Base-by-base conservation (phyloP, 2,888 invertebrate genomes). In the Stenotaenia linearis region DNA sequence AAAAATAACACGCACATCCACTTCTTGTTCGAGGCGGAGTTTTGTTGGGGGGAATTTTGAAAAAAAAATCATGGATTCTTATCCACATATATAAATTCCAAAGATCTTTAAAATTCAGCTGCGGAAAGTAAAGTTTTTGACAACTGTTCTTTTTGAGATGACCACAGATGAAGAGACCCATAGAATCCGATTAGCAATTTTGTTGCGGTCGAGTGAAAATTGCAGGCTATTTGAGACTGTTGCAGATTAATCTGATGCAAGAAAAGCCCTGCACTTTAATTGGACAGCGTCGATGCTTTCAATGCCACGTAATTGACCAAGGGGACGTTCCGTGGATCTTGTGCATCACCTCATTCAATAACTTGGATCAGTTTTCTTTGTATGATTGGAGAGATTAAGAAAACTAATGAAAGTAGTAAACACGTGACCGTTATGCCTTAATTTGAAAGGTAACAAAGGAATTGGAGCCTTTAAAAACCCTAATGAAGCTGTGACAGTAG, bases 231-330 rank as follows among this genome's bases (percentile, higher is more conserved):
- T 56, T 56, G 56, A 56, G 56, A 56, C 9, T 56, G 56, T 56
- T 9, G 56, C 56, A 56, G 56, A 56, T 56, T 56, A 56, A 56
- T 56, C 56, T 56, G 56, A 56, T 56, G 56, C 56, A 56, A 56
- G 56, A 56, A 56, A 56, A 56, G 56, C 56, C 40, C 56, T 56
- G 56, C 56, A 56, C 18, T 56, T 56, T 56, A 56, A 56, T 56
- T 56, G 56, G 56, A 56, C 56, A n/a, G 56, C 56, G 56, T 56
- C 56, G 18, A 56, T 56, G 56, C 56, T 56, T 56, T 56, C 56
- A 56, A 18, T 56, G 56, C 56, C 56, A 56, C 56, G 56, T 56
- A 56, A 56, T 56, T 56, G 56, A 56, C 56, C 23, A 56, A 56
- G 56, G 56, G 56, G 56, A 18, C n/a, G 1, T n/a, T 23, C n/a